Evolutionary conservation across 2,888 invertebrate species (phyloP).

Genomic region (Sphecodes monilicornis): DNA sequence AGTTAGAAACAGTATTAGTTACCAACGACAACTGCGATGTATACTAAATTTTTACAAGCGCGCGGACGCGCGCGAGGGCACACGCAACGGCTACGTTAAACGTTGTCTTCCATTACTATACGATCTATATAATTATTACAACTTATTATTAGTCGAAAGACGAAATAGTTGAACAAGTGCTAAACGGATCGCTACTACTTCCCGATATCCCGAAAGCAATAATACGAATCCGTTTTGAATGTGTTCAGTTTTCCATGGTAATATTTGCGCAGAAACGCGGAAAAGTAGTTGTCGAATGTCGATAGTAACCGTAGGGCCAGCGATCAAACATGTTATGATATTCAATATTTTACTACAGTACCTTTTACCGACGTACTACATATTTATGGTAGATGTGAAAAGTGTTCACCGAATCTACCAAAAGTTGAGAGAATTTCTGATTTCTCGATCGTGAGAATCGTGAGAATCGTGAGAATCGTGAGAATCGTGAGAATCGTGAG

Average conservation of each 20-base stretch:
- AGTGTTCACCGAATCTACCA: slow-evolving; percentile 40
- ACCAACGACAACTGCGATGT: slow-evolving; percentile 8
- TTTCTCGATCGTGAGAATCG: neutral
- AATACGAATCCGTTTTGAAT: slow-evolving; percentile 25
- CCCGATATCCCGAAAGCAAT: neutral
- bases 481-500: neutral
- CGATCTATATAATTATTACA: slow-evolving; percentile 16
- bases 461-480: slow-evolving; percentile 1
- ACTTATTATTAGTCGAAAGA: neutral
- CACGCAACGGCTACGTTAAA: slow-evolving; percentile 10
- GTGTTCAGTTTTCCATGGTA: slow-evolving; percentile 19
- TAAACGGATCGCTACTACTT: slow-evolving; percentile 3
- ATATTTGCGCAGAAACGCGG: neutral
- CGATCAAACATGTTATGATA: slow-evolving; percentile 24
- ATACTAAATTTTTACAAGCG: neutral
- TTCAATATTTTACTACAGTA: slow-evolving; percentile 18
- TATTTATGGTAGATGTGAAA: slow-evolving; percentile 15
- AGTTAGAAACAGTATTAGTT: slow-evolving; percentile 15
- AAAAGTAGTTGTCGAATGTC: slow-evolving; percentile 31
- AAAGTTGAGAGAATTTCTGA: slow-evolving; percentile 28
- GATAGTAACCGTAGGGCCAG: slow-evolving; percentile 6
- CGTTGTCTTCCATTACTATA: slow-evolving; percentile 49
- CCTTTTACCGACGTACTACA: neutral
- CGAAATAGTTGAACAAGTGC: neutral
- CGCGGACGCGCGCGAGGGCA: neutral